Evolutionary conservation across 2,888 invertebrate genomes (phyloP).

Genomic region (Yponomeuta malinellus): DNA sequence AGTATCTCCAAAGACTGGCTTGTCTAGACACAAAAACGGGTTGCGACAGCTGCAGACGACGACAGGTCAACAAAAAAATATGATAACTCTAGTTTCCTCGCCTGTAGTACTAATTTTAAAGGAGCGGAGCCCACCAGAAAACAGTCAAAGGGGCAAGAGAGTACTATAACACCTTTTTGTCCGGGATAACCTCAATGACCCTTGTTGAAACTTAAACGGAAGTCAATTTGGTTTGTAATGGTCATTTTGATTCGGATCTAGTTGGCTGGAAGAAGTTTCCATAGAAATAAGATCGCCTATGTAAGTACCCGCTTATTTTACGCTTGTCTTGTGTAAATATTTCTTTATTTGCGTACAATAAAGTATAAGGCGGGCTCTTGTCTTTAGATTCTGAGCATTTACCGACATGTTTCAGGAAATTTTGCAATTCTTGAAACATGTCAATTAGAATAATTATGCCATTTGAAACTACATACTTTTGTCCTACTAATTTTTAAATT

Average conservation of each 20-base stretch:
- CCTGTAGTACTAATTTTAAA: not conserved
- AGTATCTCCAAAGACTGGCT: not conserved
- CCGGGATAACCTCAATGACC: not conserved
- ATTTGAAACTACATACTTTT: too few relatives aligned
- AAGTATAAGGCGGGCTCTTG: too few relatives aligned
- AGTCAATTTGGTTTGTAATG: not conserved
- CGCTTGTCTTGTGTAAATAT: too few relatives aligned
- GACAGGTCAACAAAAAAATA: not conserved
- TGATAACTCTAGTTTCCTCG: not conserved
- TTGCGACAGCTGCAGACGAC: not conserved
- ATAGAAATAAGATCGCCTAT: too few relatives aligned
- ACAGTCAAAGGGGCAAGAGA: not conserved
- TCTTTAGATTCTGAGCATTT: too few relatives aligned
- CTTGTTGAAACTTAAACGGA: not conserved
- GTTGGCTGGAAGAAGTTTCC: too few relatives aligned
- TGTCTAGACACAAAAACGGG: not conserved
- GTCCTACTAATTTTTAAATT: too few relatives aligned
- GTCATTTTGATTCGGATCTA: not conserved
- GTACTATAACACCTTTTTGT: slow-evolving; percentile 1
- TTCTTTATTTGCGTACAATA: too few relatives aligned
- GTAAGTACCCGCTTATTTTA: too few relatives aligned
- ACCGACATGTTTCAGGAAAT: too few relatives aligned
- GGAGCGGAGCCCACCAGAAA: not conserved
- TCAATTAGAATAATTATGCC: too few relatives aligned
- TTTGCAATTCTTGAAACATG: too few relatives aligned